phyloP scores from a whole-genome alignment of 2,888 invertebrate genomes.

The Drosophila fungiperda region DNA sequence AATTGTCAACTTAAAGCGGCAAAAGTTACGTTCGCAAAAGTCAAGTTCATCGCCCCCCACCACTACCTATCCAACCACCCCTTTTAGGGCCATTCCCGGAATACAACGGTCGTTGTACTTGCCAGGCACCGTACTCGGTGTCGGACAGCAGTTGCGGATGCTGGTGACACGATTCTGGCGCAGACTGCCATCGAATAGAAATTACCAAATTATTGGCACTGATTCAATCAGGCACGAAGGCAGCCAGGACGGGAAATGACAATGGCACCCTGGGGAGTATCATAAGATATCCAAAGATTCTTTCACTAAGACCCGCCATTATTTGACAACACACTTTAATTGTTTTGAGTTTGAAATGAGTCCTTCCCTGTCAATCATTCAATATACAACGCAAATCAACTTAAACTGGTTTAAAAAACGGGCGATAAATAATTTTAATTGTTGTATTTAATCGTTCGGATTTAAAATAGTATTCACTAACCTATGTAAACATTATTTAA shows the following conservation, averaged over 20 bases:
- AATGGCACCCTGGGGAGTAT: constrained; percentile 34
- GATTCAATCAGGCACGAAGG: constrained; percentile 70
- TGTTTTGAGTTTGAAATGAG: neutral
- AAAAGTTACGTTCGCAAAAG: constrained; percentile 58
- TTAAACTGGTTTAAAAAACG: neutral
- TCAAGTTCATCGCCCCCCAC: constrained; percentile 31
- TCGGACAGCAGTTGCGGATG: constrained; percentile 33
- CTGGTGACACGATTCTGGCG: constrained; percentile 63
- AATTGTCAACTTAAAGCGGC: constrained; percentile 58
- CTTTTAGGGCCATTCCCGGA: constrained; percentile 8
- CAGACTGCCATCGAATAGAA: constrained; percentile 71
- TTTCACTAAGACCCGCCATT: neutral
- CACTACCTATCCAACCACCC: constrained; percentile 4
- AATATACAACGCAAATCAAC: neutral
- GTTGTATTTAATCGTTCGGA: neutral
- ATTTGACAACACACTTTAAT: constrained; percentile 6
- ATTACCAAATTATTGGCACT: constrained; percentile 79
- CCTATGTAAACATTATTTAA: no score
- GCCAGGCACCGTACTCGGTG: neutral
- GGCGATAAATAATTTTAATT: neutral
- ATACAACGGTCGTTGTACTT: constrained; percentile 21
- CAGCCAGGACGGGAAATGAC: constrained; percentile 11
- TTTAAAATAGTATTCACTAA: neutral
- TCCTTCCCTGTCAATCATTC: neutral
- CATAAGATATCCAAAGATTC: constrained; percentile 10